A percentile compares a stretch with the other conserved stretches of the same genome.
Conservation (phyloP, 2,888 invertebrate species). For the Harpalus rufipes region DNA sequence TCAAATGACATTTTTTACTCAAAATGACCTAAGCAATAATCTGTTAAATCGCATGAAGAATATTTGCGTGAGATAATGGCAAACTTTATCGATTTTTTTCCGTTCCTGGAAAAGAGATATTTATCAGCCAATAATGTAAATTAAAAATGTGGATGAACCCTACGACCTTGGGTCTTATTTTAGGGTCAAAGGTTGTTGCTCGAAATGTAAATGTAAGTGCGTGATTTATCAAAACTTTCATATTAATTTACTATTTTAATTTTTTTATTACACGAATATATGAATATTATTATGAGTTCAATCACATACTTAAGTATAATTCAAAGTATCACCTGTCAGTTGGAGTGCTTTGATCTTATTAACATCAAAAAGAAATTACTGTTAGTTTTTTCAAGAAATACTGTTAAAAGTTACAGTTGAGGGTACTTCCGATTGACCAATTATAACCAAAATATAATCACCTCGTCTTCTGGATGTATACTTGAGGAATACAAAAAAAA, state of each 20-base stretch:
- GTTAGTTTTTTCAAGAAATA: no score
- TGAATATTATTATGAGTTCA: conserved; percentile 18
- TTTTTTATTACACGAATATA: conserved; percentile 15
- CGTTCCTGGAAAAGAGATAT: neutral
- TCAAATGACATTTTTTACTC: no score
- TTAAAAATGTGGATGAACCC: conserved; percentile 38
- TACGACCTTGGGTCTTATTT: conserved; percentile 26
- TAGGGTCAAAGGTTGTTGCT: neutral
- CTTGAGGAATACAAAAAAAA: no score
- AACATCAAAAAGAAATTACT: neutral
- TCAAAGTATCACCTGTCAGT: neutral
- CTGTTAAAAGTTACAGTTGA: no score
- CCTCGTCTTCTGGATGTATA: no score
- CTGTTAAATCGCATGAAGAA: no score
- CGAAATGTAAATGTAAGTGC: conserved; percentile 28
- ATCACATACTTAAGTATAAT: conserved; percentile 4
- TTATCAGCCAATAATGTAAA: neutral
- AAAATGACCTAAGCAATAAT: no score
- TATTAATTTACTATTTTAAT: conserved; percentile 32
- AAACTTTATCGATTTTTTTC: neutral
- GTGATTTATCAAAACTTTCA: conserved; percentile 12
- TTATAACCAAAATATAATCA: no score
- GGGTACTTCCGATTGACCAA: no score
- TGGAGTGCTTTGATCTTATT: neutral
- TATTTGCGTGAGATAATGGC: neutral